These are phyloP conservation scores for Falco cherrug DNA, from an alignment of 2,797 vertebrate species.

Conservation along the genomic window DNA sequence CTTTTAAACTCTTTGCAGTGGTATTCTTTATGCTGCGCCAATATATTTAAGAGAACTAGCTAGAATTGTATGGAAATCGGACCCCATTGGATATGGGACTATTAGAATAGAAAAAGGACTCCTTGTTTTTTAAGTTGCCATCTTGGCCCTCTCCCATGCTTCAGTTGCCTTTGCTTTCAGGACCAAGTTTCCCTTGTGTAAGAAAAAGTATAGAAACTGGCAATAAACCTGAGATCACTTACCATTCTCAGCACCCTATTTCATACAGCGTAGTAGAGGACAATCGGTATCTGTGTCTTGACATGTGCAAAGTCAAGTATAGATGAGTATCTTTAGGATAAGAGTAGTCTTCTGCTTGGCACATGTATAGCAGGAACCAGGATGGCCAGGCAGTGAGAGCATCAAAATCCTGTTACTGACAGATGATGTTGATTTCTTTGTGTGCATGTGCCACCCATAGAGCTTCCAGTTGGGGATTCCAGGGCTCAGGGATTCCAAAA, in stretches of 20 bases:
- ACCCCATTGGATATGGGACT: background rate
- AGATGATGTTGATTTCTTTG: background rate
- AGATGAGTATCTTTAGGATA: background rate
- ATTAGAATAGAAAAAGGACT: background rate
- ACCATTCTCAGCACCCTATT: background rate
- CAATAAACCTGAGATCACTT: background rate
- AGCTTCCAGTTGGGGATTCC: background rate
- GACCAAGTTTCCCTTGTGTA: background rate
- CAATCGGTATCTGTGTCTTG: background rate
- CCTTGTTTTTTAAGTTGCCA: background rate
- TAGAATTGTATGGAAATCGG: background rate
- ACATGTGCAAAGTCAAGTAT: background rate
- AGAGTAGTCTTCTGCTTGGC: background rate
- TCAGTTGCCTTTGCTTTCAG: background rate
- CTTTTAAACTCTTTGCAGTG: background rate
- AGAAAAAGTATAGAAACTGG: background rate
- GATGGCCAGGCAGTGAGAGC: background rate
- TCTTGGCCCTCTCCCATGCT: background rate
- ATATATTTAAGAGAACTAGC: background rate
- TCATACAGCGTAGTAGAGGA: background rate
- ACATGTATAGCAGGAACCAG: rapidly evolving
- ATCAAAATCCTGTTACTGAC: background rate
- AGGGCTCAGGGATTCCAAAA: background rate
- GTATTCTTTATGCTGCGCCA: background rate
- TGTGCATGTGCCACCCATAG: background rate